Conservation (phyloP, 2,888 invertebrate genomes). For the Vandiemenella viatica region DNA sequence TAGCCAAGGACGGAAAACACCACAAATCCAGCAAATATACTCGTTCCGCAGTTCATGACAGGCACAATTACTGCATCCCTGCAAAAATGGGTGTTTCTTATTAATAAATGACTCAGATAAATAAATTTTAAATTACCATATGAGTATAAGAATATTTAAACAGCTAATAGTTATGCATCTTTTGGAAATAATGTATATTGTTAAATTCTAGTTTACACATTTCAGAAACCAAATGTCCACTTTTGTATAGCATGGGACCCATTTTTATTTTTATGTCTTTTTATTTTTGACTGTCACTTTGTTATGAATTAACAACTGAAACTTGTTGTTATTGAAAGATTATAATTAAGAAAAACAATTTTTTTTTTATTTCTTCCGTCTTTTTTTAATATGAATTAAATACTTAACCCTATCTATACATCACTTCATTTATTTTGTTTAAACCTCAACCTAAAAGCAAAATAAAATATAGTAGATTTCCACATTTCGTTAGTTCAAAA, state of each 20-base stretch:
- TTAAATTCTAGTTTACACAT: no score
- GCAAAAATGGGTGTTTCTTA: no score
- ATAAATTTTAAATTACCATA: not conserved
- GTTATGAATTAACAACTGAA: not conserved
- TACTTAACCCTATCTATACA: not conserved
- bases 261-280: no score
- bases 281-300: no score
- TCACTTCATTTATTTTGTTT: not conserved
- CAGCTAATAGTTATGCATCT: not conserved
- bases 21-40: slow-evolving; percentile 64
- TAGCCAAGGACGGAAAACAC: slow-evolving; percentile 68
- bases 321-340: not conserved
- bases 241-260: no score
- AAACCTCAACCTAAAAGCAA: no score
- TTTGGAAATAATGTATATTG: no score
- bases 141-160: not conserved
- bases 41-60: slow-evolving; percentile 55
- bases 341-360: not conserved
- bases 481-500: no score
- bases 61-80: slow-evolving; percentile 58
- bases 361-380: not conserved
- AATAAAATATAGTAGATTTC: no score
- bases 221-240: no score
- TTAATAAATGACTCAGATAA: no score
- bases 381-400: not conserved